phyloP scores from a whole-genome alignment of 2,888 invertebrate genomes.

The Drosophila austrosaltans region DNA sequence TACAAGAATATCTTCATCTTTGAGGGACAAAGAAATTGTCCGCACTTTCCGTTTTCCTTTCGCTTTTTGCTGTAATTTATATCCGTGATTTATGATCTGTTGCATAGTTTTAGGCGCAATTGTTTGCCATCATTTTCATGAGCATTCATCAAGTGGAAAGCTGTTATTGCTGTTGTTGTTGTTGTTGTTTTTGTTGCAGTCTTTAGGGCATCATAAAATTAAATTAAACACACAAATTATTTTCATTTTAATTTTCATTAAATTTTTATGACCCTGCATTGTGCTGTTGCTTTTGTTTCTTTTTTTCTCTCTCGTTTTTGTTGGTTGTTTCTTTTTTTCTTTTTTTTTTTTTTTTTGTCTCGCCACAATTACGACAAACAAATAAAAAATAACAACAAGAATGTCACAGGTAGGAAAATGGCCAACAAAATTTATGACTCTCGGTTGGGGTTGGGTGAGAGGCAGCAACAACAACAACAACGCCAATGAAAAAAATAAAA shows the following conservation, averaged over 20 bases:
- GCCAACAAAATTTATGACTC: slow-evolving; percentile 65
- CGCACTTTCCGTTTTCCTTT: slow-evolving; percentile 23
- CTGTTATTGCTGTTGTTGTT: not conserved
- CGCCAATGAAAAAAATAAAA: not conserved
- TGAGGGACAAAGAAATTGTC: slow-evolving; percentile 10
- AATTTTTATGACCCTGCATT: slow-evolving; percentile 67
- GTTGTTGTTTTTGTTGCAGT: slow-evolving; percentile 32
- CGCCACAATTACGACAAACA: slow-evolving; percentile 75
- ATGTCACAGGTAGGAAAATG: slow-evolving; percentile 77
- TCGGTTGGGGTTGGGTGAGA: slow-evolving; percentile 47
- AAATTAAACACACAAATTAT: slow-evolving; percentile 78
- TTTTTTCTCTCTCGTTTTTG: slow-evolving; percentile 29
- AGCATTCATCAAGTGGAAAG: slow-evolving; percentile 24
- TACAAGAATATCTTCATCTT: not conserved
- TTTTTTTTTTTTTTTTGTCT: slow-evolving; percentile 54
- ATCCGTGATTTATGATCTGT: slow-evolving; percentile 74
- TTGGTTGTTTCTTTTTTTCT: slow-evolving; percentile 19
- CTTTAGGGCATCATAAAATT: slow-evolving; percentile 76
- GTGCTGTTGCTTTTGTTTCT: slow-evolving; percentile 40
- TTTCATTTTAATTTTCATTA: slow-evolving; percentile 79
- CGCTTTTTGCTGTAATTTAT: slow-evolving; percentile 64
- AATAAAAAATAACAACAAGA: slow-evolving; percentile 71
- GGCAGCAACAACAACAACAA: no score
- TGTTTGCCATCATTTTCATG: slow-evolving; percentile 55
- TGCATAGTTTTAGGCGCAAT: slow-evolving; percentile 79